phyloP scores from a whole-genome alignment of 2,797 vertebrate species.

The Hemitrygon akajei region DNA sequence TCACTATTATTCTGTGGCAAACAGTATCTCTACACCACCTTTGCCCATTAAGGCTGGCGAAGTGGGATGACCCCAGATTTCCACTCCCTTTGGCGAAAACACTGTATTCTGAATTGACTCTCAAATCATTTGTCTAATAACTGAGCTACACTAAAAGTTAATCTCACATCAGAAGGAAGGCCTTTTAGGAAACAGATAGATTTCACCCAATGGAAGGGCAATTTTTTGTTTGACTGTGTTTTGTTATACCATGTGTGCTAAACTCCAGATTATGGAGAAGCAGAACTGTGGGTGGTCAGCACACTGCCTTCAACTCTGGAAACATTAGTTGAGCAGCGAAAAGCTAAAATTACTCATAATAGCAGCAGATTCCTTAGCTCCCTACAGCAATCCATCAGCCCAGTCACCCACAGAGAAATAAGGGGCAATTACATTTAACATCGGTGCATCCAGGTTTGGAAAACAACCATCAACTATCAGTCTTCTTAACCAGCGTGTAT shows the following conservation, averaged over 20 bases:
- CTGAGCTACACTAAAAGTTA: background rate
- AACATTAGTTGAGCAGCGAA: background rate
- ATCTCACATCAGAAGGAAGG: background rate
- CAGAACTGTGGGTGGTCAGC: background rate
- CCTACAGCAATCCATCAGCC: background rate
- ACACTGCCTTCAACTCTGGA: background rate
- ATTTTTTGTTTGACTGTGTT: background rate
- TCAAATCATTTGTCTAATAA: background rate
- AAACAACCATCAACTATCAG: too few species aligned
- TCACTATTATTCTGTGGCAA: background rate
- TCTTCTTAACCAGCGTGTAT: too few species aligned
- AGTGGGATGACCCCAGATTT: background rate
- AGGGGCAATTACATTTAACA: background rate
- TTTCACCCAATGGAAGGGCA: background rate
- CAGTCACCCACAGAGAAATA: background rate
- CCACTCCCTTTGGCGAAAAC: background rate
- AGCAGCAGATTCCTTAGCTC: background rate
- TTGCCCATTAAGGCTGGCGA: background rate
- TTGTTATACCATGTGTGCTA: background rate
- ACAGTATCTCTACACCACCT: background rate
- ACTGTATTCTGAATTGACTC: background rate
- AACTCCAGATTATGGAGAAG: background rate
- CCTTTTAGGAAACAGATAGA: background rate
- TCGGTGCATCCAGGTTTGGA: background rate
- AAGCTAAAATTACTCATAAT: conserved; percentile 25